These are phyloP conservation scores for Monochamus saltuarius DNA, from an alignment of 1,140 invertebrate genomes.

Conservation along the genomic window DNA sequence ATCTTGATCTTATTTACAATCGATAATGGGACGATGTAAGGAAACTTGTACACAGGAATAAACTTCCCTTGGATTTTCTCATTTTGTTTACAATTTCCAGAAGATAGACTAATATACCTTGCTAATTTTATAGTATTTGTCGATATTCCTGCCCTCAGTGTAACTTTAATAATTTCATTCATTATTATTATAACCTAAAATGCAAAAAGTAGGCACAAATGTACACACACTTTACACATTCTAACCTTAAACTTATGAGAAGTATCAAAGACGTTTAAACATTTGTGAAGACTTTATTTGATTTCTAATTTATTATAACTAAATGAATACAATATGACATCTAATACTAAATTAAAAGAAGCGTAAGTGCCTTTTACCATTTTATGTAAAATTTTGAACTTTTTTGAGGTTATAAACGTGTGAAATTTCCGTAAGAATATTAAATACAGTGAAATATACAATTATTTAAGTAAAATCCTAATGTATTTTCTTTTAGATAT, in stretches of 20 bases:
- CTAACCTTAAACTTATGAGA: not conserved
- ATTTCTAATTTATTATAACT: too few species aligned
- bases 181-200: conserved; percentile 42
- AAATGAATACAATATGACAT: conserved; percentile 29
- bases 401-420: not conserved
- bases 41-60: conserved; percentile 42
- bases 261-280: too few species aligned
- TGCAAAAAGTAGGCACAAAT: conserved; percentile 40
- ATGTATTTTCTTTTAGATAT: conserved; percentile 64
- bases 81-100: not conserved
- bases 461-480: conserved; percentile 7
- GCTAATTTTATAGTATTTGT: not conserved
- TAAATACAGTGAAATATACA: not conserved
- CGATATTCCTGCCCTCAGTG: too few species aligned
- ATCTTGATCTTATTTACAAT: conserved; percentile 40
- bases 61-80: conserved; percentile 18
- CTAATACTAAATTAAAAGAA: conserved; percentile 41
- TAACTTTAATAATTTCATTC: conserved; percentile 20
- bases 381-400: conserved; percentile 1
- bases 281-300: too few species aligned
- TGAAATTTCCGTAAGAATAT: conserved; percentile 1
- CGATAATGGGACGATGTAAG: conserved; percentile 31
- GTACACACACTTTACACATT: too few species aligned
- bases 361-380: conserved; percentile 36
- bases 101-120: not conserved